phyloP scores from a whole-genome alignment of 2,888 invertebrate species.

The Neuroscelio doddi region DNA sequence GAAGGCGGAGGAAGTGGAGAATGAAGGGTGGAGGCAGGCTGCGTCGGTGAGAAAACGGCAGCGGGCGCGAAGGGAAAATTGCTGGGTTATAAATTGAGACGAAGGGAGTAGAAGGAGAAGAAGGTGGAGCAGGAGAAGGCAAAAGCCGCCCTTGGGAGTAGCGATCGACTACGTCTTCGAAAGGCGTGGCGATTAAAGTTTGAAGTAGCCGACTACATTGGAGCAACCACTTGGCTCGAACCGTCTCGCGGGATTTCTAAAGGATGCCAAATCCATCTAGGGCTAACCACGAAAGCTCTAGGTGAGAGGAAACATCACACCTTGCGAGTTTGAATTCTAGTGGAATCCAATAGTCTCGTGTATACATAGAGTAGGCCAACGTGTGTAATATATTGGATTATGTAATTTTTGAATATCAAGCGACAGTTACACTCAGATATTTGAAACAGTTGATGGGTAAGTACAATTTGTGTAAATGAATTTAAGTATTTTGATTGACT shows the following conservation, averaged over 20 bases:
- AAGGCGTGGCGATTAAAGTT: constrained; percentile 34
- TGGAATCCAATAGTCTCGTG: constrained; percentile 35
- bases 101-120: constrained; percentile 11
- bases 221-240: constrained; percentile 20
- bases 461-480: no score
- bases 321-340: constrained; percentile 29
- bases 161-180: constrained; percentile 36
- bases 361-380: constrained; percentile 8
- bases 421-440: constrained; percentile 13
- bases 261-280: constrained; percentile 41
- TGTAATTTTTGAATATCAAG: constrained; percentile 36
- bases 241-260: constrained; percentile 38
- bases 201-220: constrained; percentile 18
- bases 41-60: constrained; percentile 30
- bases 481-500: no score
- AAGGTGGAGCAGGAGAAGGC: constrained; percentile 7
- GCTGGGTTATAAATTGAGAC: constrained; percentile 38
- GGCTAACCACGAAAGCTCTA: constrained; percentile 28
- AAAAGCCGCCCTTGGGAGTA: constrained; percentile 42
- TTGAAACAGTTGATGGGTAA: no score
- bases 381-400: constrained; percentile 28
- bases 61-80: constrained; percentile 23
- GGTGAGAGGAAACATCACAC: constrained; percentile 30
- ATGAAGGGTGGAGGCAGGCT: constrained; percentile 8
- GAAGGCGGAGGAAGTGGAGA: constrained; percentile 22